phyloP scores from a whole-genome alignment of 2,797 vertebrate species.

The Chelidonichthys spinosus region DNA sequence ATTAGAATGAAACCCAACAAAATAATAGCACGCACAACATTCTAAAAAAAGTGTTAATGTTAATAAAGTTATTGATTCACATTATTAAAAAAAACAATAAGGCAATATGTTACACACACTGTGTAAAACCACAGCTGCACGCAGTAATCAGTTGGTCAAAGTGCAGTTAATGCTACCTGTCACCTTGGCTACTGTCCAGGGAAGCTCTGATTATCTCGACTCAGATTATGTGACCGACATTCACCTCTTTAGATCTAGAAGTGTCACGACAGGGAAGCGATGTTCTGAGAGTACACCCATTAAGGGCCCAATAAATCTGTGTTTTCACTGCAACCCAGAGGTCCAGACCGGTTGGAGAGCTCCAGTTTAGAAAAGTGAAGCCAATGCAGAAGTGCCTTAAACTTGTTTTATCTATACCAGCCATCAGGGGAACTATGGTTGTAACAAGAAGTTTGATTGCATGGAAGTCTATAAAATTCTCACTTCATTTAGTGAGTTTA shows the following conservation, averaged over 20 bases:
- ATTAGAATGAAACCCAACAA: background rate
- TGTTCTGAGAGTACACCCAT: slow-evolving; percentile 8
- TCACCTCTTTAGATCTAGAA: slow-evolving; percentile 2
- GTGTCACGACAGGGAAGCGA: slow-evolving; percentile 51
- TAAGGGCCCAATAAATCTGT: too few relatives aligned
- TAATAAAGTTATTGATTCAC: background rate
- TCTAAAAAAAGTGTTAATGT: background rate
- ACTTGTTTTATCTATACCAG: too few relatives aligned
- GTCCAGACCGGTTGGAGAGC: too few relatives aligned
- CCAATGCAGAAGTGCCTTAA: too few relatives aligned
- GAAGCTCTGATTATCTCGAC: slow-evolving; percentile 46
- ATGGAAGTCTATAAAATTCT: too few relatives aligned
- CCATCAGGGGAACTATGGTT: too few relatives aligned
- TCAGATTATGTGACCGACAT: slow-evolving; percentile 79
- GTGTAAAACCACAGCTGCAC: slow-evolving; percentile 11
- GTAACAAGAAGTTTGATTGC: too few relatives aligned
- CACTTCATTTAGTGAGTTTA: too few relatives aligned
- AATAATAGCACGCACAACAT: background rate
- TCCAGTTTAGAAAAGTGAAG: too few relatives aligned
- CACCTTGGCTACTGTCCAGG: slow-evolving; percentile 25
- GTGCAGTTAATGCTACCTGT: slow-evolving; percentile 27
- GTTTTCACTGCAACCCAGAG: too few relatives aligned
- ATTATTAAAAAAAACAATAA: background rate
- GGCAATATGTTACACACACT: background rate
- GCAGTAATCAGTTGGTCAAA: slow-evolving; percentile 12